Evolutionary conservation across 2,888 invertebrate genomes (phyloP).

Genomic region (Mayetiola destructor): DNA sequence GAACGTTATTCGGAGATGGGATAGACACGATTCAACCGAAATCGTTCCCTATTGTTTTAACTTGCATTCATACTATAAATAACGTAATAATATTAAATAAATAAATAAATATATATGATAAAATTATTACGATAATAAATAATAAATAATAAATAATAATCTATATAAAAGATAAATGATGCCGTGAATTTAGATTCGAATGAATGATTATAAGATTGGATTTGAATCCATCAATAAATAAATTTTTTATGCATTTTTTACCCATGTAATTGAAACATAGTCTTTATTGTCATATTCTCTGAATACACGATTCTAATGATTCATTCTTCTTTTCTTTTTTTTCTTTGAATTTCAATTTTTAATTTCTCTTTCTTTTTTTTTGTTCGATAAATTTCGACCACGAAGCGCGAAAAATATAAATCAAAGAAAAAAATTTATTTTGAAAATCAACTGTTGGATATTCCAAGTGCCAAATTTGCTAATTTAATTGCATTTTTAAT

Average conservation of each 20-base stretch:
- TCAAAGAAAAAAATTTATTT: background rate
- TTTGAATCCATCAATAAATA: no score
- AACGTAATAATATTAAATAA: background rate
- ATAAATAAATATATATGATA: background rate
- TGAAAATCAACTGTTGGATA: background rate
- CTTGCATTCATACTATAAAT: background rate
- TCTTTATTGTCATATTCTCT: no score
- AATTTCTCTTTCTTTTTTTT: background rate
- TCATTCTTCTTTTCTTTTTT: no score
- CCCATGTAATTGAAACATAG: no score
- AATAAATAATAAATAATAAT: background rate
- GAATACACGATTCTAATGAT: no score
- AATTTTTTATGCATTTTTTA: no score
- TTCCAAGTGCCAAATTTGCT: slow-evolving; percentile 7
- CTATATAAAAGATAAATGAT: no score
- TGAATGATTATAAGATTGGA: no score
- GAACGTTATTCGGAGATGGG: background rate
- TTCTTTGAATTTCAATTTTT: background rate
- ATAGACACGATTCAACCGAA: background rate
- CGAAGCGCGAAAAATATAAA: background rate
- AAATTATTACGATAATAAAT: background rate
- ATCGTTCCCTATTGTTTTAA: background rate
- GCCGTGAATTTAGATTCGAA: no score
- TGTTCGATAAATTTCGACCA: background rate
- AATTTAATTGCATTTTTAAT: background rate